Conservation (phyloP, 2,888 invertebrate genomes). For the Stenotaenia linearis region DNA sequence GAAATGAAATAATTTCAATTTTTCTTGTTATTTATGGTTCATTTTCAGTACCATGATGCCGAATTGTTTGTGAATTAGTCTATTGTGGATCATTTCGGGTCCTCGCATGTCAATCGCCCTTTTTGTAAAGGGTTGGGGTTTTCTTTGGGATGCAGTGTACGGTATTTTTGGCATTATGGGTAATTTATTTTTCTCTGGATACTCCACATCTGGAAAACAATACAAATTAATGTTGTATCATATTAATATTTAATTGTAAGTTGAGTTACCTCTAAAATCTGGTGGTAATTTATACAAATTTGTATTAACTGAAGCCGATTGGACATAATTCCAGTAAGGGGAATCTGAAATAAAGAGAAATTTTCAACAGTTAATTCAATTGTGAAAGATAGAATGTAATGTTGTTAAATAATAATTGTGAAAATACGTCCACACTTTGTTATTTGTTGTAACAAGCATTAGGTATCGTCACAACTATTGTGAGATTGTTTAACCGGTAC, state of each 20-base stretch:
- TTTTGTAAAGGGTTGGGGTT: constrained; percentile 79
- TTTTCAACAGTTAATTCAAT: background rate
- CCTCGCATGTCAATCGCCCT: constrained; percentile 79
- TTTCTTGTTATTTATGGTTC: background rate
- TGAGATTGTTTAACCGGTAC: background rate
- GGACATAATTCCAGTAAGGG: background rate
- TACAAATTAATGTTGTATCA: no score
- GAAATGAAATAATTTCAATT: constrained; percentile 32
- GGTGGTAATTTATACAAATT: background rate
- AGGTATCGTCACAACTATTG: background rate
- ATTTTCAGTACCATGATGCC: constrained; percentile 68
- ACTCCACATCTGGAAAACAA: constrained; percentile 69
- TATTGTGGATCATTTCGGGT: constrained; percentile 78
- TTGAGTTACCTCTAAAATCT: background rate
- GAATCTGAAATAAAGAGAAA: background rate
- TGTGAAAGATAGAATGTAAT: background rate
- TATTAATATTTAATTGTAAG: no score
- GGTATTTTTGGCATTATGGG: constrained; percentile 63
- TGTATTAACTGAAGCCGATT: background rate
- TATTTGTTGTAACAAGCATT: background rate
- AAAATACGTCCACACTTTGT: background rate
- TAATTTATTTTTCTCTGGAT: constrained; percentile 67
- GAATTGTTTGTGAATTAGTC: constrained; percentile 81
- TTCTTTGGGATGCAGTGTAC: constrained; percentile 57
- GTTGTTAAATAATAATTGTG: background rate